Evolutionary conservation across 1,140 invertebrate genomes (phyloP), one percentile per base, ranked within the genome.

Genomic region (Drosophila sp.): DNA sequence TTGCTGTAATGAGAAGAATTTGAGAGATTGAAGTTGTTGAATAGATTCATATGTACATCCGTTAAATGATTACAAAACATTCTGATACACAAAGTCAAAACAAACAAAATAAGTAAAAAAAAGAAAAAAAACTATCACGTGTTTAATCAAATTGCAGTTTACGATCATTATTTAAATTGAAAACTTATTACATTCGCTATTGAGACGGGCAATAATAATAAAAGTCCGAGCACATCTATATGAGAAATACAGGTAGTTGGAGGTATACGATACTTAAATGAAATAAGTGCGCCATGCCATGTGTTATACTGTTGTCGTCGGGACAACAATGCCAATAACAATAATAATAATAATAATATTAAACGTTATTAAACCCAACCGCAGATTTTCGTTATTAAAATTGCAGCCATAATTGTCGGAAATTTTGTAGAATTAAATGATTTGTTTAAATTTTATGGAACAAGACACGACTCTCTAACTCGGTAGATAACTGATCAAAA

Each of bases 331-430:
- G 74, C 62, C 59, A 63, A 75, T 75, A 80, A 70, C 41, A 73
- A 80, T 71, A 73, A 32, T 32, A 63, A 82, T 64, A 83, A 77
- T 81, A 77, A 73, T 65, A 54, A 72, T 77, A 77, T 62, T 76
- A 70, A 67, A 46, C 57, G 62, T 64, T 43, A 51, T 66, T 53
- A 67, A 34, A 45, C 57, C 9, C 45, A 45, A 25, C 69, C 66
- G 59, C 54, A 58, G 67, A 66, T 72, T 86, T 78, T 76, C 56
- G 71, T 76, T 81, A 78, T 78, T 76, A 61, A 86, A 86, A 87
- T 87, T 81, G 72, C 71, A n/a, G 72, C 67, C 82, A 86, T 87
- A 86, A 82, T 86, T 81, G 75, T 70, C 43, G 66, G 48, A 71
- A 73, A 76, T 78, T 81, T 78, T 29, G 45, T 65, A 36, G 7